A percentile compares a stretch with the other conserved stretches of the same genome.
These are phyloP conservation scores for Macrostomum cliftonense DNA, from an alignment of 2,888 invertebrate genomes.

Conservation along the genomic window DNA sequence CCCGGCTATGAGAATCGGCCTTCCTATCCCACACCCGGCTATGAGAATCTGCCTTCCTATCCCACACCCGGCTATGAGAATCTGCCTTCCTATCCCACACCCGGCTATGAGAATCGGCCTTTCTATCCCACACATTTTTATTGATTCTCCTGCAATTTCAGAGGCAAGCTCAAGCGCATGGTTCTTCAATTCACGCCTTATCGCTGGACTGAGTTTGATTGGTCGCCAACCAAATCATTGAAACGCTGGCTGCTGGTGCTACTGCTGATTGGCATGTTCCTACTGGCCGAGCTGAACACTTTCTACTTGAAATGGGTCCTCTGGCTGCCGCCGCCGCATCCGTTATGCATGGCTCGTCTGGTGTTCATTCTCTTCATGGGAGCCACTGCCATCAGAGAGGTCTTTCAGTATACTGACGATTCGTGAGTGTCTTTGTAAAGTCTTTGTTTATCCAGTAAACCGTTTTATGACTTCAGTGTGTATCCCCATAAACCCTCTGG, in stretches of 20 bases:
- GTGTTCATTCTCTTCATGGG: conserved; percentile 42
- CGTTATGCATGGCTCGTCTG: conserved; percentile 40
- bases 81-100: too few species aligned
- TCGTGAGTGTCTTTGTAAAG: conserved; percentile 38
- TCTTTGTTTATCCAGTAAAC: too few species aligned
- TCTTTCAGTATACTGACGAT: conserved; percentile 44
- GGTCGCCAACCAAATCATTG: conserved; percentile 42
- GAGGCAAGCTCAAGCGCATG: conserved; percentile 42
- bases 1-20: too few species aligned
- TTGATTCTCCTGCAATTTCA: conserved; percentile 19
- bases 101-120: too few species aligned
- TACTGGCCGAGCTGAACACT: conserved; percentile 44
- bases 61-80: too few species aligned
- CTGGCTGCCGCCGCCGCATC: conserved; percentile 44
- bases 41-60: too few species aligned
- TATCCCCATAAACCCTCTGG: too few species aligned
- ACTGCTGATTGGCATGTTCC: conserved; percentile 40
- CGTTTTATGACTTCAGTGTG: too few species aligned
- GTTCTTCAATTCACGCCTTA: conserved; percentile 44
- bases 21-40: too few species aligned
- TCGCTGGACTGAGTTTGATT: conserved; percentile 44
- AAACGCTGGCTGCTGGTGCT: conserved; percentile 42
- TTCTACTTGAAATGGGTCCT: conserved; percentile 45
- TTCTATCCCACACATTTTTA: neutral
- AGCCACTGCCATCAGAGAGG: conserved; percentile 42